These are phyloP conservation scores for Erebia palarica DNA, from an alignment of 2,888 invertebrate species.

Conservation along the genomic window DNA sequence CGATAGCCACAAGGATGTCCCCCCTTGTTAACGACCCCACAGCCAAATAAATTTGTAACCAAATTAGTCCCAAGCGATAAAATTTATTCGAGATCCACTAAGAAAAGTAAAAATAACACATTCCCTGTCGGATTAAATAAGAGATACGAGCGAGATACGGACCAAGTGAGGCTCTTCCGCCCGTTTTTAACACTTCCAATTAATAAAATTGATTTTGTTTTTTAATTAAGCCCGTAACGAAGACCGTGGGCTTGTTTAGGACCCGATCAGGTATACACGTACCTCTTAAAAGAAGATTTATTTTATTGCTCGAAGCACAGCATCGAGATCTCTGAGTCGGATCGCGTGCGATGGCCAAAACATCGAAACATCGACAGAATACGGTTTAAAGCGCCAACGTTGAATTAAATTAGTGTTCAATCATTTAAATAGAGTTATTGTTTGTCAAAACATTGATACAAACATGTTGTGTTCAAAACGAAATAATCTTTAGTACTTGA, in stretches of 20 bases:
- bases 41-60: constrained; percentile 83
- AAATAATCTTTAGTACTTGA: neutral
- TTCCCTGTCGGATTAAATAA: constrained; percentile 81
- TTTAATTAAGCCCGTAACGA: constrained; percentile 80
- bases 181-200: constrained; percentile 83
- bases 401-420: constrained; percentile 64
- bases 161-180: constrained; percentile 73
- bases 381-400: constrained; percentile 61
- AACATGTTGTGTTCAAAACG: constrained; percentile 1
- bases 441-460: constrained; percentile 21
- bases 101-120: constrained; percentile 82
- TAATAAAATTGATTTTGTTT: constrained; percentile 83
- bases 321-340: constrained; percentile 59
- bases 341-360: constrained; percentile 56
- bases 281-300: constrained; percentile 78
- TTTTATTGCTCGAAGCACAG: constrained; percentile 78
- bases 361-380: constrained; percentile 52
- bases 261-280: constrained; percentile 63
- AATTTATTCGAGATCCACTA: constrained; percentile 81
- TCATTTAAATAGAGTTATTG: constrained; percentile 49
- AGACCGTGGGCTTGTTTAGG: constrained; percentile 72
- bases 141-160: constrained; percentile 79
- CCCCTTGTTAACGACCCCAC: constrained; percentile 80
- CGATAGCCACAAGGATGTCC: constrained; percentile 78
- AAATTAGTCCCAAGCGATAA: constrained; percentile 82